Percentiles rank a stretch among this genome's conserved stretches.
These are phyloP conservation scores for Drosophila chauvacae DNA, from an alignment of 1,140 invertebrate genomes.

Conservation along the genomic window DNA sequence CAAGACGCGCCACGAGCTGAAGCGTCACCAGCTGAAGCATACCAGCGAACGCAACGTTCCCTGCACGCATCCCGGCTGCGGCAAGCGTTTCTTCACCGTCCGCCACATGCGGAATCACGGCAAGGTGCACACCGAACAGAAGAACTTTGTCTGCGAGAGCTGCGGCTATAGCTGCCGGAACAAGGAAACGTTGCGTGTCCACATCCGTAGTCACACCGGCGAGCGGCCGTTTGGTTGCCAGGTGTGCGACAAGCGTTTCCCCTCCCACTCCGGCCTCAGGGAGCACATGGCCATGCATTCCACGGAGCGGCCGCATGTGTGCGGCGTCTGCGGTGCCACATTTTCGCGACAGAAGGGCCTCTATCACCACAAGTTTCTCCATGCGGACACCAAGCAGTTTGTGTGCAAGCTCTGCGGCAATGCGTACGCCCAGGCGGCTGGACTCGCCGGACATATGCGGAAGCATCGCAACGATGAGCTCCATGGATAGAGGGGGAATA, in stretches of 20 bases:
- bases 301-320: conserved; percentile 90
- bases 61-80: conserved; percentile 68
- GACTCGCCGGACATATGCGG: conserved; percentile 83
- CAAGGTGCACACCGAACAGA: conserved; percentile 74
- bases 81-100: conserved; percentile 66
- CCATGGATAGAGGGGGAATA: conserved; percentile 24
- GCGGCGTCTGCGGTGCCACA: conserved; percentile 89
- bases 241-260: conserved; percentile 90
- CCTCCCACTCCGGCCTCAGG: conserved; percentile 86
- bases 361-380: conserved; percentile 80
- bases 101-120: conserved; percentile 73
- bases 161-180: conserved; percentile 87
- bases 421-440: conserved; percentile 78
- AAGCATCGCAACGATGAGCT: conserved; percentile 84
- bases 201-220: conserved; percentile 92
- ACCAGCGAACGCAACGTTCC: conserved; percentile 66
- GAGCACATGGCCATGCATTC: conserved; percentile 91
- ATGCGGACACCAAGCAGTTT: conserved; percentile 74
- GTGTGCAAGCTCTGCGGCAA: conserved; percentile 78
- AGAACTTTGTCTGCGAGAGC: conserved; percentile 77
- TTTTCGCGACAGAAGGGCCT: conserved; percentile 93
- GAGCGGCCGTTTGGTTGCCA: conserved; percentile 92
- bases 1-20: conserved; percentile 67
- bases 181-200: conserved; percentile 94
- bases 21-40: conserved; percentile 68